These are phyloP conservation scores for Eulacestoma nigropectus DNA, from an alignment of 2,113 vertebrate species.

Conservation along the genomic window DNA sequence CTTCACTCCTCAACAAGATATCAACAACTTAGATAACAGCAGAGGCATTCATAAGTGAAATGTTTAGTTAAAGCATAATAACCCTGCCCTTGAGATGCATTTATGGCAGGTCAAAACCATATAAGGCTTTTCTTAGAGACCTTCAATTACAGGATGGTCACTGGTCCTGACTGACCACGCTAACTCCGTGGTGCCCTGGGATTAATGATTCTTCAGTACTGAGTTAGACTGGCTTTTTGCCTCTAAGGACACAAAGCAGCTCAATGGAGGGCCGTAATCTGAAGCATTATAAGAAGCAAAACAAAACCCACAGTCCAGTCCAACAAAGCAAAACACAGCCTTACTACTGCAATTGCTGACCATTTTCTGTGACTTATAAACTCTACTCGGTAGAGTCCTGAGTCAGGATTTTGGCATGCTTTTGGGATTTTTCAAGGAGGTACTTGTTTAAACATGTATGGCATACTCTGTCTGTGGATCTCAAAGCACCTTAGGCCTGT, in stretches of 20 bases:
- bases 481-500: neutral
- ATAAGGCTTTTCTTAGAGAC: neutral
- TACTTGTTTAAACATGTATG: neutral
- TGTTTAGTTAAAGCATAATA: slow-evolving; percentile 7
- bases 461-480: neutral
- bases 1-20: neutral
- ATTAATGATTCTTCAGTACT: neutral
- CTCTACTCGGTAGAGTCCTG: neutral
- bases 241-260: neutral
- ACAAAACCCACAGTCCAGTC: neutral
- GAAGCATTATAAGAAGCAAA: neutral
- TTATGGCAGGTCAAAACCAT: neutral
- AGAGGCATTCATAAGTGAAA: neutral
- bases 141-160: neutral
- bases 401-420: neutral
- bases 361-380: neutral
- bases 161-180: neutral
- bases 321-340: neutral
- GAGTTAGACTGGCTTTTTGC: neutral
- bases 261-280: neutral
- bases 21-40: neutral
- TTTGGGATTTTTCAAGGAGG: neutral
- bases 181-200: neutral
- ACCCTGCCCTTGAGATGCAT: slow-evolving; percentile 7
- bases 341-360: neutral